Base-by-base conservation (phyloP, 2,888 invertebrate species). In the Cyclophora punctaria region DNA sequence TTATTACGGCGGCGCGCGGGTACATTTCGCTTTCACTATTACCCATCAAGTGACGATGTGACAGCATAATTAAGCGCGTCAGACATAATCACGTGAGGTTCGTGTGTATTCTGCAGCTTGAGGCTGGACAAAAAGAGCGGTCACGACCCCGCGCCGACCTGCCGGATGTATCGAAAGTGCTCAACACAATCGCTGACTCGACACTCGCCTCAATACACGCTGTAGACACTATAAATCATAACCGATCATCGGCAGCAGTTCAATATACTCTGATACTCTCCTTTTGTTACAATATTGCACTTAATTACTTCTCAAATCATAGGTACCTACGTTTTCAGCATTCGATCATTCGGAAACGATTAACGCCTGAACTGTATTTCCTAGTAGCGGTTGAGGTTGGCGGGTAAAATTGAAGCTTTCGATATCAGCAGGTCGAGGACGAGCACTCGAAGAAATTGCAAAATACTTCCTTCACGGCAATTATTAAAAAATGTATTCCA, bases 21-120 rank as follows among this genome's bases (percentile, higher is more conserved):
- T 75, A 79, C 71, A 61, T 73, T 70, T 75, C 72, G 77, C 87
- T 88, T 88, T 88, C 87, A 86, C 87, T 84, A 79, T 77, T 73
- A 67, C 74, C 72, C 80, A 78, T 83, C 82, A 79, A 80, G 80
- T 77, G 84, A 79, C 83, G 80, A 80, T 82, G 75, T 83, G 87
- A 87, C 86, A 86, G 82, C 80, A 82, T 87, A 88, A 88, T 88
- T 88, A 87, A 84, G 81, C 83, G 79, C 75, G 79, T 78, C 79
- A 78, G 75, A 80, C 75, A 80, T 77, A 83, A 83, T 81, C 84
- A 82, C 78, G 79, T 71, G 64, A 69, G 75, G 75, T 75, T 79
- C 80, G 77, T 82, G 78, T 78, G 78, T 69, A 70, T 62, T 67
- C 67, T 62, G 64, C 56, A 62, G 62, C 65, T 66, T 62, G 63